Conservation (phyloP, 2,797 vertebrate species). For the Chloroceryle amazona region DNA sequence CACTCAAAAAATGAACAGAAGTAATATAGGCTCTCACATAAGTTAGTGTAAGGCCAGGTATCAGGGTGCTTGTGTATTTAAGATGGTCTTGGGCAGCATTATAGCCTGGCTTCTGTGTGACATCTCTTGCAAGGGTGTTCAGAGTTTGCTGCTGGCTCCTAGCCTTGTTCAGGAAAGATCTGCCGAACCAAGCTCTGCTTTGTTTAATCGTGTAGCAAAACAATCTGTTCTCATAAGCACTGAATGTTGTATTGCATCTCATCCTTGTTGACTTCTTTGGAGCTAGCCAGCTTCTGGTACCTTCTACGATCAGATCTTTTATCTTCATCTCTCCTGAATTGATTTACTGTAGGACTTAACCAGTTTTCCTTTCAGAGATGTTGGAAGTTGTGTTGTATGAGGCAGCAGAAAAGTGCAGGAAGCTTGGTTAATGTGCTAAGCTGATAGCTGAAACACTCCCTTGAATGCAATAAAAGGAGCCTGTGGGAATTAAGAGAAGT, state of each 20-base stretch:
- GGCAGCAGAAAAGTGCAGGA: neutral
- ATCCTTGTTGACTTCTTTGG: neutral
- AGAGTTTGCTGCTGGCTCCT: neutral
- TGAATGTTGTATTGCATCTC: neutral
- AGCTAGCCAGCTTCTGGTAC: neutral
- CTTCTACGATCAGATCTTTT: neutral
- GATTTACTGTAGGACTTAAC: neutral
- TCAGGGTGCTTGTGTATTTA: neutral
- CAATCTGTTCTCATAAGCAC: neutral
- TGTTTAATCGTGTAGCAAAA: neutral
- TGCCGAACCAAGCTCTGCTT: neutral
- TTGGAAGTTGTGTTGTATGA: neutral
- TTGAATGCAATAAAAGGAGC: neutral
- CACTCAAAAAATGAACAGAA: neutral
- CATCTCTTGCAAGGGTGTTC: neutral
- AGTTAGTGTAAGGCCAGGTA: neutral
- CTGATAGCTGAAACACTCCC: neutral
- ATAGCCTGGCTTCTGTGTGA: neutral
- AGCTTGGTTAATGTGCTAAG: neutral
- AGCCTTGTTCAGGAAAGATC: neutral
- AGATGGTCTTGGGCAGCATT: neutral
- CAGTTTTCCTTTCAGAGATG: neutral
- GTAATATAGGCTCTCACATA: neutral
- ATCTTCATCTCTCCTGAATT: neutral
- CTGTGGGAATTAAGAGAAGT: neutral